A percentile compares a stretch with the other conserved stretches of the same genome.
Conservation (phyloP, 1,140 invertebrate genomes). For the Cydia amplana region DNA sequence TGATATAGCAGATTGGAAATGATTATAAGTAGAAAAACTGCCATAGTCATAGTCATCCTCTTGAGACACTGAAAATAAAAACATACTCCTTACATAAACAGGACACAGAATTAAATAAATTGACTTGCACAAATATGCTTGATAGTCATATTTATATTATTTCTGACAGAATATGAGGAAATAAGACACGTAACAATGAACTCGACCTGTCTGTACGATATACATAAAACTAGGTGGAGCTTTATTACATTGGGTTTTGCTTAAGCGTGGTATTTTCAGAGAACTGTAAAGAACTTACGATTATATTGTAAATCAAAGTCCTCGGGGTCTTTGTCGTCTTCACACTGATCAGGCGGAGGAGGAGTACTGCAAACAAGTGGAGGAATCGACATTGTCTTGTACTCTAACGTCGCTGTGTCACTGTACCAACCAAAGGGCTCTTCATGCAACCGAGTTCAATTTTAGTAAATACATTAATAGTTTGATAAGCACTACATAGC, state of each 20-base stretch:
- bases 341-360: conserved; percentile 75
- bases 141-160: conserved; percentile 1
- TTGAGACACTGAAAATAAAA: conserved; percentile 64
- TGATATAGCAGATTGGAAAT: conserved; percentile 38
- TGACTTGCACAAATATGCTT: not conserved
- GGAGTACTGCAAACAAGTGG: conserved; percentile 78
- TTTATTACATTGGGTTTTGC: not conserved
- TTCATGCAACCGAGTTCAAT: not conserved
- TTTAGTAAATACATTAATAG: conserved; percentile 17
- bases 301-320: conserved; percentile 73
- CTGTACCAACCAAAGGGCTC: not conserved
- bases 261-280: not conserved
- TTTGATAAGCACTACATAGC: conserved; percentile 7
- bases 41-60: conserved; percentile 67
- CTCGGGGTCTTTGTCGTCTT: conserved; percentile 73
- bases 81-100: conserved; percentile 26
- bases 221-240: conserved; percentile 1
- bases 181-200: conserved; percentile 18
- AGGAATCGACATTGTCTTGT: conserved; percentile 72
- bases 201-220: not conserved
- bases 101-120: not conserved
- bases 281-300: conserved; percentile 55
- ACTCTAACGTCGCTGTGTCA: conserved; percentile 18
- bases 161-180: not conserved
- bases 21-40: conserved; percentile 49